Conservation (phyloP, 1,140 invertebrate genomes). For the Drosophila micromelanica region DNA sequence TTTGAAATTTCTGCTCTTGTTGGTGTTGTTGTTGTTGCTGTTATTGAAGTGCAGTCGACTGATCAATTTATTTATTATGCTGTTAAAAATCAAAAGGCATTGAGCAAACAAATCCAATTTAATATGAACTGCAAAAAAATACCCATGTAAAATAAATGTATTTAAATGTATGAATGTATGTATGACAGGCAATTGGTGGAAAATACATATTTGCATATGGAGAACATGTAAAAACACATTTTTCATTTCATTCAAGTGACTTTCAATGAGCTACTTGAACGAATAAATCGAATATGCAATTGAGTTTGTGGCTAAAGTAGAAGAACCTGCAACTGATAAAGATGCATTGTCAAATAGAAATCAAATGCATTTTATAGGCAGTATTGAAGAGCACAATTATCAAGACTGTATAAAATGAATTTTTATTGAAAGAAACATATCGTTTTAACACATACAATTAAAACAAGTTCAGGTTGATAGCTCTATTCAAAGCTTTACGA, state of each 20-base stretch:
- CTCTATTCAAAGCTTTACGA: constrained; percentile 23
- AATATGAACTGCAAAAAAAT: neutral
- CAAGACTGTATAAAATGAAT: no score
- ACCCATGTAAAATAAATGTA: constrained; percentile 1
- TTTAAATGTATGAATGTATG: constrained; percentile 8
- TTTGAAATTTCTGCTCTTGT: constrained; percentile 35
- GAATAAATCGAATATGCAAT: constrained; percentile 29
- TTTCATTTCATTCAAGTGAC: constrained; percentile 49
- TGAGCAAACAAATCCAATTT: constrained; percentile 63
- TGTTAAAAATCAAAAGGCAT: constrained; percentile 68
- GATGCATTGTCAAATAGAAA: neutral
- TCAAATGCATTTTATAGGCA: neutral
- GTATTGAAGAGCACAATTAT: no score
- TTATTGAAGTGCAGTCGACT: constrained; percentile 44
- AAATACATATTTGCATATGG: constrained; percentile 49
- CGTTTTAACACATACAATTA: no score
- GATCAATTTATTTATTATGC: constrained; percentile 65
- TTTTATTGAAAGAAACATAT: no score
- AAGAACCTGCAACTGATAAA: neutral
- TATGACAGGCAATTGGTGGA: neutral
- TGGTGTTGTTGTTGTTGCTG: neutral
- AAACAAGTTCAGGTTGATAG: constrained; percentile 10
- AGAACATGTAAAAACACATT: constrained; percentile 57
- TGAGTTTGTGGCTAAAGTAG: neutral
- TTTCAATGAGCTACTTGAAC: constrained; percentile 50